Conservation (phyloP, 2,888 invertebrate genomes). For the Brachycybe producta region DNA sequence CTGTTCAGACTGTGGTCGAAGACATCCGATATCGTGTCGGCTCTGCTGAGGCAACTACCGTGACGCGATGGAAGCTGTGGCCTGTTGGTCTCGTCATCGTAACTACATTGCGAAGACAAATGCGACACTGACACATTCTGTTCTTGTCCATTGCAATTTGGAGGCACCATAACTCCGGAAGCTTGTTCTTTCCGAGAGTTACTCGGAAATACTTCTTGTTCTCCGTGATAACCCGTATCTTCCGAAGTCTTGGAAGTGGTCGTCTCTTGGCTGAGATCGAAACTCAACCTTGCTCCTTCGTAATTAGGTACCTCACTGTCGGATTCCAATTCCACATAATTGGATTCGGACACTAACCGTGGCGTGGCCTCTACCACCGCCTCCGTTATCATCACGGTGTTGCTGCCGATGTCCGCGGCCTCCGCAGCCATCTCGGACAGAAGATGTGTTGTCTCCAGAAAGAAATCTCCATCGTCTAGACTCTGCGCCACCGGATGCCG, state of each 20-base stretch:
- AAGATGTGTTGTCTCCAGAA: slow-evolving; percentile 11
- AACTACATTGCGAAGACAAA: not conserved
- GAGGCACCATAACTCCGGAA: not conserved
- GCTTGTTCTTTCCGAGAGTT: not conserved
- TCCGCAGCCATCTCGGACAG: slow-evolving; percentile 1
- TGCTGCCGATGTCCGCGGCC: not conserved
- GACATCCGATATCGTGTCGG: not conserved
- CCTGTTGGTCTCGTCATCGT: not conserved
- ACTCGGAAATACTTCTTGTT: slow-evolving; percentile 6
- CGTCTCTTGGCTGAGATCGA: slow-evolving; percentile 14
- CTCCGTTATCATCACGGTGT: not conserved
- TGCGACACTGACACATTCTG: no score
- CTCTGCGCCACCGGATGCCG: slow-evolving; percentile 1
- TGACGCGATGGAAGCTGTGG: not conserved
- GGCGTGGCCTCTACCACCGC: slow-evolving; percentile 13
- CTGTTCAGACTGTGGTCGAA: slow-evolving; percentile 4
- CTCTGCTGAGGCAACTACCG: not conserved
- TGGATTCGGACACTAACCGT: not conserved
- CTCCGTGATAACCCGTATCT: slow-evolving; percentile 15
- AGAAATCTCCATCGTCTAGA: slow-evolving; percentile 9
- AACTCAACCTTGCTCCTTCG: slow-evolving; percentile 15
- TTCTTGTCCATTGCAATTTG: no score
- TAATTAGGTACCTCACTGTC: slow-evolving; percentile 14
- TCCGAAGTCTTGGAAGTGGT: slow-evolving; percentile 14
- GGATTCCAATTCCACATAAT: slow-evolving; percentile 15